Percentiles rank a stretch among this genome's conserved stretches.
phyloP scores from a whole-genome alignment of 2,797 vertebrate species.

The Rhincodon typus region DNA sequence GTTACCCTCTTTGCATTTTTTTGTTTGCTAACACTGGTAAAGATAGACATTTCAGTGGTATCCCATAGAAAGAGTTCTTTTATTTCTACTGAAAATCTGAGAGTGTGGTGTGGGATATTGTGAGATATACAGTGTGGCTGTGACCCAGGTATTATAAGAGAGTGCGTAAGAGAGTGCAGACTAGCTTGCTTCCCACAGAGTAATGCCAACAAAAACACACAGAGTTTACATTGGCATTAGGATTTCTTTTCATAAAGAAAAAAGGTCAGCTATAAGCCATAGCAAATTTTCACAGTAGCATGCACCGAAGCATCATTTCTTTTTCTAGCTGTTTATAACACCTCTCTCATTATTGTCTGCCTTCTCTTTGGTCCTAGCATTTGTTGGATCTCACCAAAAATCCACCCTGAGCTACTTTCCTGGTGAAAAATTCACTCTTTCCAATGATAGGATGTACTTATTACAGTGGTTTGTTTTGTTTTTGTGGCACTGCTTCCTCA shows the following conservation, averaged over 20 bases:
- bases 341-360: background rate
- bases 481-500: background rate
- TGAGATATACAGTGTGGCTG: no score
- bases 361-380: background rate
- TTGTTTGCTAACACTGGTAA: background rate
- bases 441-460: background rate
- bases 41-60: background rate
- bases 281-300: background rate
- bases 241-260: background rate
- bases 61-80: background rate
- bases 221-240: constrained; percentile 1
- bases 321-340: background rate
- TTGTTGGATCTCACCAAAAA: background rate
- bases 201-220: constrained; percentile 26
- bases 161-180: background rate
- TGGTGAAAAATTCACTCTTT: background rate
- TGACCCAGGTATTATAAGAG: background rate
- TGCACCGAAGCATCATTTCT: background rate
- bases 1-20: background rate
- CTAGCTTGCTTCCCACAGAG: background rate
- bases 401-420: background rate
- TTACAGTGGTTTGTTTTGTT: background rate
- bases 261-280: background rate
- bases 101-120: background rate
- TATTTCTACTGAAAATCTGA: background rate